Evolutionary conservation across 2,888 invertebrate genomes (phyloP), one percentile per base, ranked within the genome.

Genomic region (Oscheius sp.): DNA sequence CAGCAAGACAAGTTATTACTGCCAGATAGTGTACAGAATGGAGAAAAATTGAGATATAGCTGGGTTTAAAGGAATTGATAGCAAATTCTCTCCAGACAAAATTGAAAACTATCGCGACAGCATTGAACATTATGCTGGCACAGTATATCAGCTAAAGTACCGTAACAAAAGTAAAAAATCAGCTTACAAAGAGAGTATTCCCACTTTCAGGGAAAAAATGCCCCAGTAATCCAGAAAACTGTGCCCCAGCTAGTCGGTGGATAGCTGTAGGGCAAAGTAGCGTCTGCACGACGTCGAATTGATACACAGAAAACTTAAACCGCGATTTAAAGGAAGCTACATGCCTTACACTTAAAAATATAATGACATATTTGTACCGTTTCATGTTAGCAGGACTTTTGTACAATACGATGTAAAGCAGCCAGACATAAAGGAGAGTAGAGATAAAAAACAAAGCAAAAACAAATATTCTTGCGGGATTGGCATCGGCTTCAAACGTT

Each of bases 371-470:
- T 52, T 52, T 52, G 18, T 52, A 52, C 6, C 21, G 9, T 18
- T 52, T 52, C 53, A 52, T 52, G 53, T 18, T 52, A 18, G n/a
- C 21, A n/a, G 53, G 21, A 52, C 53, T 52, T 18, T 52, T 52
- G n/a, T 9, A 16, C 18, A 52, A 18, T 16, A 52, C 18, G 9
- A 52, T 18, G 18, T 52, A 52, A 7, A 52, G 6, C 9, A 52
- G 53, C 13, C 9, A 52, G 18, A 18, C 18, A 52, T 16, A 12
- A 16, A 45, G 45, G 16, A 45, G 9, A 45, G 45, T 45, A 12
- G 45, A 45, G 16, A 45, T 16, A 45, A 45, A 9, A 45, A 45
- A 45, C n/a, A n/a, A n/a, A n/a, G n/a, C n/a, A n/a, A n/a, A n/a
- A n/a, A n/a, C n/a, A n/a, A n/a, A n/a, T n/a, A n/a, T n/a, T n/a